A percentile compares a stretch with the other conserved stretches of the same genome.
These are phyloP conservation scores for Laupala kohalensis DNA, from an alignment of 1,140 invertebrate genomes.

Conservation along the genomic window DNA sequence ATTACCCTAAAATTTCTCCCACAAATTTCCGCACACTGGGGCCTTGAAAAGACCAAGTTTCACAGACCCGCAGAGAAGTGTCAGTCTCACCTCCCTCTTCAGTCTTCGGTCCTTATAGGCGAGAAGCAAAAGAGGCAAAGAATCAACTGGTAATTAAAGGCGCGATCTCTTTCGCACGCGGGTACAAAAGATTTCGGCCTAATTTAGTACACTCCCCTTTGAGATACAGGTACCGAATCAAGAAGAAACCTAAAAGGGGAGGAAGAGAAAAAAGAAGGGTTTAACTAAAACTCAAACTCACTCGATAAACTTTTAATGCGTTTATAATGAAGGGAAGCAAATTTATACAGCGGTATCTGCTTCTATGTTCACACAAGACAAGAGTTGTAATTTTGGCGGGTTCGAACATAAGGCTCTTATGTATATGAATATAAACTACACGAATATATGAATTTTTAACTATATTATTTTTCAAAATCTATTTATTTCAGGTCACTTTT, in stretches of 20 bases:
- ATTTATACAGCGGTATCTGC: background rate
- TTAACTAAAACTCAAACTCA: background rate
- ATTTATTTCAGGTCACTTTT: too few relatives aligned
- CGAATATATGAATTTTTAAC: too few relatives aligned
- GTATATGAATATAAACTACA: too few relatives aligned
- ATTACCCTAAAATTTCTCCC: too few relatives aligned
- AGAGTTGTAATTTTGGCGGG: too few relatives aligned
- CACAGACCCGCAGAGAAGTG: too few relatives aligned
- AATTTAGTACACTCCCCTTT: background rate
- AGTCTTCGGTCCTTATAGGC: background rate
- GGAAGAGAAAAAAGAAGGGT: background rate
- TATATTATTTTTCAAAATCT: too few relatives aligned
- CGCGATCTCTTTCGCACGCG: background rate
- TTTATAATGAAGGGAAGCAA: background rate
- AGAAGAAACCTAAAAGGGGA: background rate
- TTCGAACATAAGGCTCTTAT: too few relatives aligned
- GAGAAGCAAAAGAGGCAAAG: background rate
- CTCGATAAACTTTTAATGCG: background rate
- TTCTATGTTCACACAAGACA: background rate
- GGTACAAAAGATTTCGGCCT: background rate
- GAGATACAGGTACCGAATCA: background rate
- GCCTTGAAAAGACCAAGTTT: too few relatives aligned
- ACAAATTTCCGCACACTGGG: too few relatives aligned
- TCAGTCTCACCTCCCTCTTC: too few relatives aligned
- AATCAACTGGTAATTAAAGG: background rate